A percentile compares a stretch with the other conserved stretches of the same genome.
phyloP scores from a whole-genome alignment of 1,140 invertebrate genomes.

The Psilanteris sp. region DNA sequence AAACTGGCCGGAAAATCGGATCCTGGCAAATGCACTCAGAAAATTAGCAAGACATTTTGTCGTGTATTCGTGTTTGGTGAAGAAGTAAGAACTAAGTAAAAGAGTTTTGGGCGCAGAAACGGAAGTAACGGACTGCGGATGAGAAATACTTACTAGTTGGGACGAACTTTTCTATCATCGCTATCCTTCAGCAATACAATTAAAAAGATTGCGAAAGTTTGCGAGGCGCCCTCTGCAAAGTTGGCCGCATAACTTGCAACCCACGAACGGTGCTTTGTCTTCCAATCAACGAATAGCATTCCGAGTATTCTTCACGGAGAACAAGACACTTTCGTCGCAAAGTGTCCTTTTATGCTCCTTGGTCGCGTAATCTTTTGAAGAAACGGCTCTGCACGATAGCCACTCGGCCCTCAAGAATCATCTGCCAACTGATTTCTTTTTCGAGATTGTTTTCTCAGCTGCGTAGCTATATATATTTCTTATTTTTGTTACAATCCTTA shows the following conservation, averaged over 20 bases:
- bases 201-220: conserved; percentile 76
- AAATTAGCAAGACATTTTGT: conserved; percentile 68
- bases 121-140: conserved; percentile 18
- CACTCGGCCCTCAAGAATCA: conserved; percentile 46
- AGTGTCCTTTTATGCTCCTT: conserved; percentile 61
- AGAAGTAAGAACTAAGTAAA: conserved; percentile 65
- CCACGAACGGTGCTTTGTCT: conserved; percentile 69
- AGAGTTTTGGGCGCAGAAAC: conserved; percentile 14
- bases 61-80: conserved; percentile 56
- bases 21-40: conserved; percentile 58
- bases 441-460: conserved; percentile 48
- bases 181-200: conserved; percentile 71
- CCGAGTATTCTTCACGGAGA: conserved; percentile 42
- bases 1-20: conserved; percentile 57
- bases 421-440: conserved; percentile 51
- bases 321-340: conserved; percentile 39
- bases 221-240: conserved; percentile 51
- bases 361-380: conserved; percentile 37
- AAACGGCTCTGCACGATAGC: conserved; percentile 30
- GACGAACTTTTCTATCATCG: conserved; percentile 74
- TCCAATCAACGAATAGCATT: conserved; percentile 69
- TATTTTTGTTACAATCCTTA: no score
- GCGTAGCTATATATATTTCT: no score
- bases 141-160: conserved; percentile 20
- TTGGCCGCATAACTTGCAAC: conserved; percentile 56